Evolutionary conservation across 2,888 invertebrate species (phyloP).

Genomic region (Acholoe squamosa): DNA sequence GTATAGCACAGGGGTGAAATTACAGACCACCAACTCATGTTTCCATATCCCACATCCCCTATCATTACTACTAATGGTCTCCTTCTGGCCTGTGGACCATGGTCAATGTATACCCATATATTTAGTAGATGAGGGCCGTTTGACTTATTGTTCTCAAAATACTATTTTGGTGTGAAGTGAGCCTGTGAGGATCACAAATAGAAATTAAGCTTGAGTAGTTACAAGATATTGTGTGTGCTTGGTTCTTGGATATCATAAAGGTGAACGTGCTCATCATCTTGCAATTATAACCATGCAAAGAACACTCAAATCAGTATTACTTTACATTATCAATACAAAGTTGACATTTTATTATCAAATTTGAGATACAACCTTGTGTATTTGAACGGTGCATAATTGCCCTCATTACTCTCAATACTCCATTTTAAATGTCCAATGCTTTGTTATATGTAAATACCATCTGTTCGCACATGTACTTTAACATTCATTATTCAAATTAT

Average conservation of each 20-base stretch:
- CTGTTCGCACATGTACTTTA: background rate
- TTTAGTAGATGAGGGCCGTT: background rate
- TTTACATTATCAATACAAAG: no score
- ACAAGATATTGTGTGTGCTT: no score
- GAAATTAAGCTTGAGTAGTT: no score
- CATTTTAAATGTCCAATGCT: no score
- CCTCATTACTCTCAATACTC: no score
- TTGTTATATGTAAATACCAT: conserved; percentile 5
- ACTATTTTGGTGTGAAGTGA: background rate
- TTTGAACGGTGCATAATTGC: no score
- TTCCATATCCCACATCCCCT: background rate
- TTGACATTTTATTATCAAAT: no score
- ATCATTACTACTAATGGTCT: background rate
- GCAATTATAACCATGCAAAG: no score
- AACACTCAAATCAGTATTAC: no score
- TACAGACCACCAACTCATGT: background rate
- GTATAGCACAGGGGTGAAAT: conserved; percentile 9
- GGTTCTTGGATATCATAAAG: no score
- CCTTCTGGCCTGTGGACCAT: background rate
- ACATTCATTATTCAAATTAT: background rate
- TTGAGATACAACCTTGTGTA: no score
- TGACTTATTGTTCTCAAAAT: background rate
- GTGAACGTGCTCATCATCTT: no score
- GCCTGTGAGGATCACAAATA: background rate
- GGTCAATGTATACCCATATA: conserved; percentile 5